phyloP scores from a whole-genome alignment of 2,888 invertebrate genomes.

The Caenorhabditis sp. region DNA sequence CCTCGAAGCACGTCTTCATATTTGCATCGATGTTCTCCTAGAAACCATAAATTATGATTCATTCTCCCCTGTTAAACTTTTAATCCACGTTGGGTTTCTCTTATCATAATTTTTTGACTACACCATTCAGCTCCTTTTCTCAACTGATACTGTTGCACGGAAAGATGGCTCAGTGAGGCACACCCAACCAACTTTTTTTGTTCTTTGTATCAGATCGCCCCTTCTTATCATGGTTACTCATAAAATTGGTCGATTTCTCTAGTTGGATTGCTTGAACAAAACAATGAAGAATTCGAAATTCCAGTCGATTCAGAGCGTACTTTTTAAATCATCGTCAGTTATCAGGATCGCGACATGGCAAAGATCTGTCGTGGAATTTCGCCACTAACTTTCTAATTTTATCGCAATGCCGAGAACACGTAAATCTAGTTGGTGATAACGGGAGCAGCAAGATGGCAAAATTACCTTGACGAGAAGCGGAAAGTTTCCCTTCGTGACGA shows the following conservation, averaged over 20 bases:
- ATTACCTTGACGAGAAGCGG: slow-evolving; percentile 90
- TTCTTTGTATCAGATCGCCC: slow-evolving; percentile 19
- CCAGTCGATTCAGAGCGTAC: slow-evolving; percentile 30
- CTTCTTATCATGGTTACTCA: slow-evolving; percentile 37
- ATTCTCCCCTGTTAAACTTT: slow-evolving; percentile 2
- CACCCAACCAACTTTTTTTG: slow-evolving; percentile 32
- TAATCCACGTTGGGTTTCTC: slow-evolving; percentile 37
- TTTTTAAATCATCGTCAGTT: slow-evolving; percentile 19
- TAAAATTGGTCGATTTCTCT: slow-evolving; percentile 13
- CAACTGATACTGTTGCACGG: slow-evolving; percentile 15
- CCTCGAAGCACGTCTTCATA: slow-evolving; percentile 86
- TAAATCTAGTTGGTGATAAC: slow-evolving; percentile 40
- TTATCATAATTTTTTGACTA: slow-evolving; percentile 22
- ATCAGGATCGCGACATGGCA: slow-evolving; percentile 16
- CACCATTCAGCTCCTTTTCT: slow-evolving; percentile 1
- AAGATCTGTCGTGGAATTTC: slow-evolving; percentile 33
- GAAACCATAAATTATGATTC: slow-evolving; percentile 55
- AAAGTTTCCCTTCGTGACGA: slow-evolving; percentile 95
- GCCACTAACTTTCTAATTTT: slow-evolving; percentile 50
- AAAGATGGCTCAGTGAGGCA: slow-evolving; percentile 15
- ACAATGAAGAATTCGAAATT: slow-evolving; percentile 6
- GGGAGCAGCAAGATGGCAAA: neutral
- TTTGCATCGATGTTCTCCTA: slow-evolving; percentile 81
- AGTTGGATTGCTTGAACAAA: slow-evolving; percentile 16
- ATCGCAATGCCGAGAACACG: slow-evolving; percentile 44